phyloP scores from a whole-genome alignment of 2,888 invertebrate genomes.

The Melitaea athalia region DNA sequence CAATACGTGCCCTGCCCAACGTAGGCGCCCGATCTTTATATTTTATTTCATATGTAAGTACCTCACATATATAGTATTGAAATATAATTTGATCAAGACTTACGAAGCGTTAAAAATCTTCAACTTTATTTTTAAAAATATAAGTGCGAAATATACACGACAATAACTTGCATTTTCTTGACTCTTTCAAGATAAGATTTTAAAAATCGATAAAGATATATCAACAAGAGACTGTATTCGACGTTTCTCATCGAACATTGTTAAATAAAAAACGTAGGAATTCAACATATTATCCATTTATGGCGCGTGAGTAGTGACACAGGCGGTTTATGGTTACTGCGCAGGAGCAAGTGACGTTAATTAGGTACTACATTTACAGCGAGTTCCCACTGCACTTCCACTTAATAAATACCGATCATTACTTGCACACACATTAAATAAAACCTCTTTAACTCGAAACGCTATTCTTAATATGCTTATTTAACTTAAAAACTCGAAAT shows the following conservation, averaged over 20 bases:
- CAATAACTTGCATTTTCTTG: not conserved
- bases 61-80: no score
- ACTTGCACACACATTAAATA: constrained; percentile 24
- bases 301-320: constrained; percentile 41
- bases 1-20: no score
- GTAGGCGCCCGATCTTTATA: no score
- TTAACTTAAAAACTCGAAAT: constrained; percentile 1
- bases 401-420: constrained; percentile 39
- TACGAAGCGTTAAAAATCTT: no score
- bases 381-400: constrained; percentile 39
- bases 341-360: constrained; percentile 45
- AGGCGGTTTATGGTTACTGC: constrained; percentile 43
- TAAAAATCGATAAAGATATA: constrained; percentile 6
- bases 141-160: not conserved
- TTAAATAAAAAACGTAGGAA: constrained; percentile 45
- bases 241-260: constrained; percentile 39
- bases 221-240: constrained; percentile 31
- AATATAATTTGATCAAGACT: no score
- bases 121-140: not conserved
- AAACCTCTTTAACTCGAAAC: constrained; percentile 21
- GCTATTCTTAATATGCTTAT: constrained; percentile 17
- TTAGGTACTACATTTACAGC: constrained; percentile 42
- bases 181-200: constrained; percentile 10
- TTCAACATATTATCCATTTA: constrained; percentile 44
- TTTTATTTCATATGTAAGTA: no score